Base-by-base conservation (phyloP, 2,888 invertebrate species). In the Rhagonycha fulva region DNA sequence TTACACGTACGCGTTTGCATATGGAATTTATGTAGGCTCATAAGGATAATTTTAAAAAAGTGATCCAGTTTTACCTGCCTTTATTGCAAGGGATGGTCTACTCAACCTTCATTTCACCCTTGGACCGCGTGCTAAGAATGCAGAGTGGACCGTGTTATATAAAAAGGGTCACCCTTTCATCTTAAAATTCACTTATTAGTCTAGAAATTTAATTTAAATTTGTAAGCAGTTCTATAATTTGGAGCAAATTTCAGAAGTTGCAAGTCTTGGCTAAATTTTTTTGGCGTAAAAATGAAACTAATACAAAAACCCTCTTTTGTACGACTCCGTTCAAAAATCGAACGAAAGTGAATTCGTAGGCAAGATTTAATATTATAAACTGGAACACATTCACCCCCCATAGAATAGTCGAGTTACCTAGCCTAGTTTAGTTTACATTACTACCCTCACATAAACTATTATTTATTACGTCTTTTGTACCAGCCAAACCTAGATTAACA, bases 391-490 rank as follows among this genome's bases (percentile, higher is more conserved):
- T 74, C 69, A 14, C 24, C 47, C n/a, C 71, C 26, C 68, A 61
- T 60, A 68, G 23, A 66, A 47, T 47, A 47, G 24, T 66, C 19
- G 63, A 71, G 70, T 75, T 76, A 74, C 78, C 70, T 77, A 70
- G 68, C 66, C 70, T 73, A 67, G 72, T 72, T 75, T 78, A 47
- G 78, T 75, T 71, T 77, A 75, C 68, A 78, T 72, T 75, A 70
- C 79, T 72, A 77, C 78, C 78, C 76, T 78, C 78, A 68, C 79
- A 76, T 75, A 70, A 76, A 74, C 78, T 74, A 80, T 80, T 83
- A 83, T 83, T 82, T 82, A 83, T 83, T 80, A 79, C 76, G 77
- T 79, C 80, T 81, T 81, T 81, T 81, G 72, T 80, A 71, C 78
- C 76, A 79, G 76, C 81, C 76, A 72, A 79, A 78, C 78, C 78